A percentile compares a stretch with the other conserved stretches of the same genome.
Conservation (phyloP, 2,113 vertebrate genomes). For the Pyxicephalus adspersus region DNA sequence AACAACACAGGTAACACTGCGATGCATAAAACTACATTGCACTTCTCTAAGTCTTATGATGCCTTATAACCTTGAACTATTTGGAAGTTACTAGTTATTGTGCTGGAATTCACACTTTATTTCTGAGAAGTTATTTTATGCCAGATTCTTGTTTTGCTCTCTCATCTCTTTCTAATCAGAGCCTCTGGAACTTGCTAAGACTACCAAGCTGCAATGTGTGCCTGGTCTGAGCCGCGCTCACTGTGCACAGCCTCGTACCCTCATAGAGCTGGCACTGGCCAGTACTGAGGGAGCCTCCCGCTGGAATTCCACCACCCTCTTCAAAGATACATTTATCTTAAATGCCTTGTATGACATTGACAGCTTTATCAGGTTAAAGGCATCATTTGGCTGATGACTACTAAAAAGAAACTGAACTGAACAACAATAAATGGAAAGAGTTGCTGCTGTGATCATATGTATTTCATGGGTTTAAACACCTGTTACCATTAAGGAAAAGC, state of each 20-base stretch:
- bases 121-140: neutral
- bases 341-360: constrained; percentile 39
- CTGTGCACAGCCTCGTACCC: constrained; percentile 41
- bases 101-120: neutral
- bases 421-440: neutral
- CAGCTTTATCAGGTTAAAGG: constrained; percentile 29
- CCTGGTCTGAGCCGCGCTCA: constrained; percentile 8
- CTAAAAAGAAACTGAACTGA: constrained; percentile 18
- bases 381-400: neutral
- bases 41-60: neutral
- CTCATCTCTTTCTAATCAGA: constrained; percentile 37
- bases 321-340: constrained; percentile 53
- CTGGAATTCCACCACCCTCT: constrained; percentile 50
- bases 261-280: constrained; percentile 58
- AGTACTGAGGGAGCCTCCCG: constrained; percentile 53
- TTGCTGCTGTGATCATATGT: neutral
- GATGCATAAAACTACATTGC: neutral
- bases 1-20: neutral
- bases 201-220: neutral
- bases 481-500: neutral
- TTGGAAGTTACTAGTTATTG: neutral
- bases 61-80: neutral
- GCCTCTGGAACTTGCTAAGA: neutral
- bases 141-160: constrained; percentile 28
- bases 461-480: neutral